Base-by-base conservation (phyloP, 2,113 vertebrate genomes). In the Harpagus bidentatus region DNA sequence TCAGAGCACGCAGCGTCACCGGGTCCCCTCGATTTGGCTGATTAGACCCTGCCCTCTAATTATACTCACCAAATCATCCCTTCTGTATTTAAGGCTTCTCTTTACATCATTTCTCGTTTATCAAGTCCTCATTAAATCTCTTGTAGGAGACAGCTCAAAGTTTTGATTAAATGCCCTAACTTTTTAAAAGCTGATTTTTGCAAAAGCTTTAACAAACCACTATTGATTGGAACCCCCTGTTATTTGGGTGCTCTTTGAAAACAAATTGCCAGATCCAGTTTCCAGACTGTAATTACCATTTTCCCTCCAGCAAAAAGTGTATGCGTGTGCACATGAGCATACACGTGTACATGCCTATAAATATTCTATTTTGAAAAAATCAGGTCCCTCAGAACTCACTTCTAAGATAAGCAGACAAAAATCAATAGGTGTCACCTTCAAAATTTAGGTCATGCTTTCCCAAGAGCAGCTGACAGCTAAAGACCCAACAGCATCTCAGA, bases 321-420 rank as follows among this genome's bases (percentile, higher is more conserved):
- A 7, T 12, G 26, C 7, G 1, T 8, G 10, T 1, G 6, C 36
- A 53, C 7, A 8, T 0, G 3, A 62, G 31, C 25, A 8, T 2
- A 3, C 6, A 4, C 2, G 0, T 7, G 9, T 20, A 36, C 31
- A 3, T 10, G 11, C 9, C 40, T 9, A 15, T 7, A 16, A 11
- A 19, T 14, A 17, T 9, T 53, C 28, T 55, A 19, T 14, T n/a
- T 58, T 19, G 6, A 10, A 9, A 62, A 62, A 47, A 9, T 22
- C 4, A 9, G 12, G 9, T 14, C 29, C 31, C 40, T 71, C 23
- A 40, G 52, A 59, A 15, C 6, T 56, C 42, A 13, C 8, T 45
- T 73, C 29, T 63, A 59, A 65, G 25, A 50, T 2, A 13, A 58
- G 10, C n/a, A 70, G 66, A 26, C 18, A 70, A 74, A 86, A 61